A percentile compares a stretch with the other conserved stretches of the same genome.
These are phyloP conservation scores for Hylaeus anthracinus DNA, from an alignment of 1,140 invertebrate genomes.

Conservation along the genomic window DNA sequence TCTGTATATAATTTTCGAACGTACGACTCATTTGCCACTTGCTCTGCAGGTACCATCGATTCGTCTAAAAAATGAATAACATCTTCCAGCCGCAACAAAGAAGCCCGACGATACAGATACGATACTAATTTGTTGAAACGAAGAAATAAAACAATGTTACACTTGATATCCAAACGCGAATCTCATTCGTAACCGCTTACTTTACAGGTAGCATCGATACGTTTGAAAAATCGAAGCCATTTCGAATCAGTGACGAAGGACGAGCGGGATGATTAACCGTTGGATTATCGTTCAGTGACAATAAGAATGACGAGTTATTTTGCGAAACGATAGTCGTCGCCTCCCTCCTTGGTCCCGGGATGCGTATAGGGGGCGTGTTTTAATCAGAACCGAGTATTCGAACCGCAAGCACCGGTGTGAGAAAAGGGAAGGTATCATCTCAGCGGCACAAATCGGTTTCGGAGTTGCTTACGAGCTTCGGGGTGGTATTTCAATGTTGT, in stretches of 20 bases:
- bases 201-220: neutral
- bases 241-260: neutral
- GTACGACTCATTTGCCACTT: too few species aligned
- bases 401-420: constrained; percentile 29
- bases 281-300: neutral
- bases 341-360: neutral
- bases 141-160: too few species aligned
- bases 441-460: constrained; percentile 25
- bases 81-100: too few species aligned
- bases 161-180: too few species aligned
- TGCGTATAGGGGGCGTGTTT: constrained; percentile 41
- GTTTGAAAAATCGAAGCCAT: neutral
- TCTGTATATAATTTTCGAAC: too few species aligned
- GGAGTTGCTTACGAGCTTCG: constrained; percentile 44
- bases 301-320: neutral
- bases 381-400: constrained; percentile 50
- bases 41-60: too few species aligned
- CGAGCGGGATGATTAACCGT: neutral
- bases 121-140: too few species aligned
- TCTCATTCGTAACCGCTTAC: too few species aligned
- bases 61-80: too few species aligned
- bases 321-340: neutral
- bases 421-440: constrained; percentile 33
- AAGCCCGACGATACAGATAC: too few species aligned
- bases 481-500: constrained; percentile 25